These are phyloP conservation scores for Latrodectus geometricus DNA, from an alignment of 1,140 invertebrate species.

Conservation along the genomic window DNA sequence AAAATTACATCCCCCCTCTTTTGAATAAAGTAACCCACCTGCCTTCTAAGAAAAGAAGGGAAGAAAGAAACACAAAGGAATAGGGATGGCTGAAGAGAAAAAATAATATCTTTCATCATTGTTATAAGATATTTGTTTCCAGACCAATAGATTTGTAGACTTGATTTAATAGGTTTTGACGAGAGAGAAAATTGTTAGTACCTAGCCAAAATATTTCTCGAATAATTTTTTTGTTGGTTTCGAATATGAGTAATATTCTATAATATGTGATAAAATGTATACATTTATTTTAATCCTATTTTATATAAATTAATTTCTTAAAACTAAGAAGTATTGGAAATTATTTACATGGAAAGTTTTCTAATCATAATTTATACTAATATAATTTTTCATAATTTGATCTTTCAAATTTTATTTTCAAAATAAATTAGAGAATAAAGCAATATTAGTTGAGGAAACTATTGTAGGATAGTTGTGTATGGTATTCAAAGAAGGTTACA, in stretches of 20 bases:
- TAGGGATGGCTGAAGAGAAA: neutral
- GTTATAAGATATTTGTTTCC: conserved; percentile 40
- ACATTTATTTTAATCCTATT: neutral
- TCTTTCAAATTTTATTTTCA: no score
- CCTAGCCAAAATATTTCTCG: neutral
- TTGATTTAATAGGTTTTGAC: conserved; percentile 20
- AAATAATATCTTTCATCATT: conserved; percentile 15
- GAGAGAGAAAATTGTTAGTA: neutral
- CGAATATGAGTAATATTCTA: neutral
- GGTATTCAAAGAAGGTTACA: no score
- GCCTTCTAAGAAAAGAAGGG: neutral
- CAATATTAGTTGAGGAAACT: no score
- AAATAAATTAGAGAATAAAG: no score
- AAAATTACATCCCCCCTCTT: neutral
- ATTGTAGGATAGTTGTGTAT: no score
- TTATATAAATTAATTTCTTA: neutral
- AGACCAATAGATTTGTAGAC: conserved; percentile 51
- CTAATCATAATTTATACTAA: neutral
- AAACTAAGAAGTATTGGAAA: neutral
- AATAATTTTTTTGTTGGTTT: neutral
- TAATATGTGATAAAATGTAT: neutral
- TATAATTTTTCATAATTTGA: no score
- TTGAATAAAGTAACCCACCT: conserved; percentile 15
- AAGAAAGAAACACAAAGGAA: neutral
- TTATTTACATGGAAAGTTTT: neutral